Evolutionary conservation across 1,140 invertebrate genomes (phyloP), one percentile per base, ranked within the genome.

Genomic region (Heterodera schachtii): DNA sequence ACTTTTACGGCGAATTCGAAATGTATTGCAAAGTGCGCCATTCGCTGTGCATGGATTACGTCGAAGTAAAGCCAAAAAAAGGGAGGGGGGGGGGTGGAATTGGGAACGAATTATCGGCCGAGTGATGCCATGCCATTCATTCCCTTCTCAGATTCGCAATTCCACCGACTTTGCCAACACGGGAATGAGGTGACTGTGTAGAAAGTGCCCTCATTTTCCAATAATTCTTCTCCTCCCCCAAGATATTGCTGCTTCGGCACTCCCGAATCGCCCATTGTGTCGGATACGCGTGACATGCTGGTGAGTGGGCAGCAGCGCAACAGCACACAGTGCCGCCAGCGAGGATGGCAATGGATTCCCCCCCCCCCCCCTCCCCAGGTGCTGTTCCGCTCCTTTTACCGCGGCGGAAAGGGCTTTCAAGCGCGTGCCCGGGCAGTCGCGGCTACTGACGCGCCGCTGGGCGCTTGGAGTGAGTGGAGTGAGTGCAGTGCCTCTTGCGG

Each of bases 201-300:
- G 16, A 60, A 60, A 19, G 57, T 60, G 57, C 57, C 57, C 69
- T 16, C 8, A 11, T 52, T 74, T 84, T 19, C 52, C 5, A 73
- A 82, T 3, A 19, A 19, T 52, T 83, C 7, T 77, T 21, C 76
- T 60, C 21, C 84, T 21, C 76, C 70, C 21, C 84, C 1, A 44
- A 89, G 88, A 80, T 89, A 90, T 71, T 89, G 88, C 78, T 89
- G 88, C 75, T 88, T 82, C 60, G 89, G 89, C 19, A 90, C 88
- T 67, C 88, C 88, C 11, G 52, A 78, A 52, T 83, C 84, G 3
- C 76, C 83, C 60, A 82, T 89, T n/a, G 60, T 88, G 43, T 89
- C 88, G 13, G 87, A 87, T 13, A 89, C 89, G 1, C 85, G 88
- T 41, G 89, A 89, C 73, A 90, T 89, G 88, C 78, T 89, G 41